A percentile compares a stretch with the other conserved stretches of the same genome.
Conservation (phyloP, 2,888 invertebrate genomes). For the Panzeria rudis region DNA sequence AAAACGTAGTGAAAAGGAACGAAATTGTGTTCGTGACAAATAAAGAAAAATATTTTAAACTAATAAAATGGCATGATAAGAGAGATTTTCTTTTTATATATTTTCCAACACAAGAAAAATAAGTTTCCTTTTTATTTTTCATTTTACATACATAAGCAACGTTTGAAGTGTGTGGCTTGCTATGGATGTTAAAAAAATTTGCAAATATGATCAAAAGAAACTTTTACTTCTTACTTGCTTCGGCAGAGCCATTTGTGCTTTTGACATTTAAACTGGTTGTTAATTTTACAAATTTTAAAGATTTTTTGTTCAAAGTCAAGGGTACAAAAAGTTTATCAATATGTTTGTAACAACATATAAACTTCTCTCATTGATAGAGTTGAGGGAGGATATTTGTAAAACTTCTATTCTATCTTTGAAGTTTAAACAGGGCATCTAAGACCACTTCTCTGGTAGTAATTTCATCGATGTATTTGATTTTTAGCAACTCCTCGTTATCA, state of each 20-base stretch:
- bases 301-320: background rate
- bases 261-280: constrained; percentile 40
- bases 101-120: background rate
- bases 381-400: too few relatives aligned
- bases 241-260: constrained; percentile 20
- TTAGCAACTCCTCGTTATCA: too few relatives aligned
- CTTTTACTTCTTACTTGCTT: background rate
- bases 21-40: constrained; percentile 40
- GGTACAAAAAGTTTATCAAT: too few relatives aligned
- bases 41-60: constrained; percentile 45
- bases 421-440: too few relatives aligned
- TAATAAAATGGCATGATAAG: constrained; percentile 56
- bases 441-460: too few relatives aligned
- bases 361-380: too few relatives aligned
- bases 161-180: background rate
- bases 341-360: too few relatives aligned
- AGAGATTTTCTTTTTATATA: constrained; percentile 24
- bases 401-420: too few relatives aligned
- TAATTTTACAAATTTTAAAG: too few relatives aligned
- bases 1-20: constrained; percentile 15
- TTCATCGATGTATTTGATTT: too few relatives aligned
- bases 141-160: background rate
- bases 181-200: background rate
- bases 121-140: background rate
- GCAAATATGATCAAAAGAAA: background rate